Percentiles rank a stretch among this genome's conserved stretches.
These are phyloP conservation scores for Meganola albula DNA, from an alignment of 2,888 invertebrate genomes.

Conservation along the genomic window DNA sequence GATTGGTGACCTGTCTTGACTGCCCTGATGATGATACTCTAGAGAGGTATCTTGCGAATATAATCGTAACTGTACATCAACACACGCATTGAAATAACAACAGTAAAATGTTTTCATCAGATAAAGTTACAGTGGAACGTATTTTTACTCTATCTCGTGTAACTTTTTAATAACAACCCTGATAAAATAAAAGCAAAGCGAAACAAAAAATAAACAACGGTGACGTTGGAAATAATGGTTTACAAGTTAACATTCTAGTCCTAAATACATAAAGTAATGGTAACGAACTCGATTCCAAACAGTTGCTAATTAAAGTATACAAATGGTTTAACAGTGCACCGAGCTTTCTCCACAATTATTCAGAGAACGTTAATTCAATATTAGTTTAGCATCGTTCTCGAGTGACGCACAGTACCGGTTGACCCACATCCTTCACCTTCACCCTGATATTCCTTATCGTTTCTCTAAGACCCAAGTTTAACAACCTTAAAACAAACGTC, in stretches of 20 bases:
- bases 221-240: constrained; percentile 10
- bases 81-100: too few species aligned
- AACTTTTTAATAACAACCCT: not conserved
- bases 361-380: constrained; percentile 69
- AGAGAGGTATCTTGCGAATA: too few species aligned
- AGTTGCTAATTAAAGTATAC: constrained; percentile 29
- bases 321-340: constrained; percentile 27
- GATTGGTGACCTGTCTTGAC: too few species aligned
- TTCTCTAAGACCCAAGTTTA: too few species aligned
- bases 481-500: too few species aligned
- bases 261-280: constrained; percentile 31
- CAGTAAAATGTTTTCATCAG: too few species aligned
- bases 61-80: too few species aligned
- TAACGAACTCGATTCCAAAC: constrained; percentile 30
- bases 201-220: constrained; percentile 23
- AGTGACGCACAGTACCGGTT: constrained; percentile 36
- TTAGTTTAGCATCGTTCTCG: constrained; percentile 60
- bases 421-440: constrained; percentile 59
- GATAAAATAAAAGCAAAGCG: constrained; percentile 7
- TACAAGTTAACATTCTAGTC: constrained; percentile 21
- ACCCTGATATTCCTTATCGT: constrained; percentile 34
- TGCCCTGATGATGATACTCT: too few species aligned
- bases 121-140: too few species aligned
- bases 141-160: not conserved
- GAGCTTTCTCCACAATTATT: constrained; percentile 71